Evolutionary conservation across 2,797 vertebrate genomes (phyloP).

Genomic region (Falco berigora): DNA sequence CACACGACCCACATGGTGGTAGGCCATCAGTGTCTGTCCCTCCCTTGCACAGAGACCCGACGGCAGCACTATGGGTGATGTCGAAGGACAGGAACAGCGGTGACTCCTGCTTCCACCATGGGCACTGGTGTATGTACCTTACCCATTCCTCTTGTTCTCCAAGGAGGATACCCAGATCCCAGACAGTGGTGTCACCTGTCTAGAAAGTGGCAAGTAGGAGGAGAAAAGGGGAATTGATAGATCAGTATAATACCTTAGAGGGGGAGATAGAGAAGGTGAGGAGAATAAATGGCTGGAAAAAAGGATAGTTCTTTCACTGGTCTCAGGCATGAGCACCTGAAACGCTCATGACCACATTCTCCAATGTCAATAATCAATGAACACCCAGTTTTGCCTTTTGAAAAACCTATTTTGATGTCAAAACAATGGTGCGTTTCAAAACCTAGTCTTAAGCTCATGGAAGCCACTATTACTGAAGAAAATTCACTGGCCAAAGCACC

Average conservation of each 20-base stretch:
- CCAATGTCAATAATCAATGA: not conserved
- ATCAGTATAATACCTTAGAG: not conserved
- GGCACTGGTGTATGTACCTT: not conserved
- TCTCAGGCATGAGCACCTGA: not conserved
- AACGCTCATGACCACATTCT: not conserved
- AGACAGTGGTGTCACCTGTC: not conserved
- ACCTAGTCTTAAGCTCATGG: not conserved
- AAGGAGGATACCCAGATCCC: not conserved
- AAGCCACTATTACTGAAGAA: not conserved
- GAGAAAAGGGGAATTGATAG: not conserved
- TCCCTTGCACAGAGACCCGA: not conserved
- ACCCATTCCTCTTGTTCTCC: not conserved
- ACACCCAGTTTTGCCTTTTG: not conserved
- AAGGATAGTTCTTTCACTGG: not conserved
- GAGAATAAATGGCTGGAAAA: not conserved
- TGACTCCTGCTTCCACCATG: not conserved
- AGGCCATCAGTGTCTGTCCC: not conserved
- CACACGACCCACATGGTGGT: fast-evolving
- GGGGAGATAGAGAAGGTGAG: not conserved
- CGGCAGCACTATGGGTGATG: not conserved
- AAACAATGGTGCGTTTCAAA: not conserved
- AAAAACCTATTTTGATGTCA: not conserved
- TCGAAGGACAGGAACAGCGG: not conserved
- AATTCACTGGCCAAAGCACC: not conserved
- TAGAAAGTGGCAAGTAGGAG: not conserved